Evolutionary conservation across 1,140 invertebrate species (phyloP), one percentile per base, ranked within the genome.

Genomic region (Berghia stephanieae): DNA sequence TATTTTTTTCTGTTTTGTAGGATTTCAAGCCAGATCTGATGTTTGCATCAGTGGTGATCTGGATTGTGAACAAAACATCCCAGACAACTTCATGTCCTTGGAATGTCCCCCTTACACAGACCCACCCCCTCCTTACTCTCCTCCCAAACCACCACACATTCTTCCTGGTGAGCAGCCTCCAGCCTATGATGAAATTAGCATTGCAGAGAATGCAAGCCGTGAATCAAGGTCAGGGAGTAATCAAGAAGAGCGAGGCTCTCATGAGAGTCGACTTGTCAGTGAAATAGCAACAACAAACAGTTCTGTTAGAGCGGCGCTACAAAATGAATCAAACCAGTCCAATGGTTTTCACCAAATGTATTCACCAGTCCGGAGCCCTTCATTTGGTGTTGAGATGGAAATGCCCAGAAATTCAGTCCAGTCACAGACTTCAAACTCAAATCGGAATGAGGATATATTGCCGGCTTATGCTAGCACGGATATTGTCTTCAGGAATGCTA

Each of bases 41-140:
- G 73, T 81, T 24, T 70, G 79, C 3, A 75, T 74, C n/a, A 75
- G 82, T 36, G 84, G 86, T 49, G 81, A 83, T 43, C 77, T 78
- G 24, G 84, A 86, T 46, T 55, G 55, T 27, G 84, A 86, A 16
- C 82, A 77, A 38, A 83, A 83, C 57, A 79, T 84, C 31, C 83
- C 84, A 0, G 86, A 88, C 46, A 67, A 71, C 44, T 84, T 87
- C 70, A 79, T 85, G 73, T 85, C 85, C n/a, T 77, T 89, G 21
- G 82, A 85, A 55, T 87, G 83, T 55, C 86, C 87, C 5, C 86
- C 88, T 2, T 89, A 89, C 60, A 84, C 86, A 40, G 87, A 88
- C 57, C 88, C 88, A 0, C 88, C 88, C 40, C 88, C 88, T 44
- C 88, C 88, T 8, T 89, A 89, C 79, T 84, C 86, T 13, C 84